These are phyloP conservation scores for Megalops atlanticus DNA, from an alignment of 2,113 vertebrate genomes.

Conservation along the genomic window DNA sequence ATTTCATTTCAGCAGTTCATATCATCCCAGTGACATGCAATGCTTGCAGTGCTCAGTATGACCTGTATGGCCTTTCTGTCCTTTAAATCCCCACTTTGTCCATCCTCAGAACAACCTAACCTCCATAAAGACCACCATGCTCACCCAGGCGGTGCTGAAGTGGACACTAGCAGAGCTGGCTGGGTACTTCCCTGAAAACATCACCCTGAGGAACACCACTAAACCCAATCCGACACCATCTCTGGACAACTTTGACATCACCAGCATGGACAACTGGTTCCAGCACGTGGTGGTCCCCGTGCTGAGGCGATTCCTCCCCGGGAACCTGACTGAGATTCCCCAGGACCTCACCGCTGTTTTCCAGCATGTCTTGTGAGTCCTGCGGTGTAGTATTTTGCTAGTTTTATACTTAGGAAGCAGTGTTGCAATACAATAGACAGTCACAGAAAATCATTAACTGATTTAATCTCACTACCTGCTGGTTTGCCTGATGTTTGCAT, in stretches of 20 bases:
- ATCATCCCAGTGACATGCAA: background rate
- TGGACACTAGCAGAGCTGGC: slow-evolving; percentile 68
- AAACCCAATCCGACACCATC: background rate
- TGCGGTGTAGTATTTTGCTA: background rate
- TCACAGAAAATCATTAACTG: too few relatives aligned
- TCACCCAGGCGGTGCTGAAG: slow-evolving; percentile 68
- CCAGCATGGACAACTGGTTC: slow-evolving; percentile 64
- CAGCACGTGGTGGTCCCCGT: slow-evolving; percentile 58
- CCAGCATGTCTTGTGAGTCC: slow-evolving; percentile 66
- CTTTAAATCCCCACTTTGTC: background rate
- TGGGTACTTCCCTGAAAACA: slow-evolving; percentile 44
- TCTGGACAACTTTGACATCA: slow-evolving; percentile 47
- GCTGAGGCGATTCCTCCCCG: slow-evolving; percentile 50
- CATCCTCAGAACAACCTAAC: slow-evolving; percentile 54
- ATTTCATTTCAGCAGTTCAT: background rate
- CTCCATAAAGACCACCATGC: slow-evolving; percentile 53
- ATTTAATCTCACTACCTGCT: too few relatives aligned
- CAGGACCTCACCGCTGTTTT: slow-evolving; percentile 59
- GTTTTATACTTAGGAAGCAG: too few relatives aligned
- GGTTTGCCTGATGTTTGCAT: too few relatives aligned
- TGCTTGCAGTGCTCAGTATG: background rate
- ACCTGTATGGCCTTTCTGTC: background rate
- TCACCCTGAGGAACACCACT: background rate
- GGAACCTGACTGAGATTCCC: slow-evolving; percentile 35
- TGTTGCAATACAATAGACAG: too few relatives aligned